Evolutionary conservation across 1,140 invertebrate genomes (phyloP), one percentile per base, ranked within the genome.

Genomic region (Calliopsis andreniformis): DNA sequence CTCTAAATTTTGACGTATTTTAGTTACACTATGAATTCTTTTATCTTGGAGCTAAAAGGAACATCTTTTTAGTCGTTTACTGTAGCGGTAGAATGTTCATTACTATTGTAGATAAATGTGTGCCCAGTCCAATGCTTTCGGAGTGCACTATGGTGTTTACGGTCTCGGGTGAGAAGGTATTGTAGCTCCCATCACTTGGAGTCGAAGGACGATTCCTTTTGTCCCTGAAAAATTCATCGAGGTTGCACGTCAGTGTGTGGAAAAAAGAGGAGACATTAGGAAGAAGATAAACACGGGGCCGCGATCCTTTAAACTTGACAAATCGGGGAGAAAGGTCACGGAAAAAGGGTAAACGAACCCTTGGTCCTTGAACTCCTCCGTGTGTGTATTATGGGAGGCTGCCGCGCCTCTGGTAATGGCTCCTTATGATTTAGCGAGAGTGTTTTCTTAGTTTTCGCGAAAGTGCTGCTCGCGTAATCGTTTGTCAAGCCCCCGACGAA

Each of bases 361-460:
- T 39, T 53, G 70, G 72, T 59, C 58, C 64, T 79, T 62, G 82
- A 75, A 71, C 68, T 28, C 10, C 3, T 35, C 66, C 51, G 59
- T 30, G 56, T 39, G 55, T 75, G 67, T 69, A 78, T 77, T 76
- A 80, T 73, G 73, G 64, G 63, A 59, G 47, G 45, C 67, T 39
- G 66, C 56, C 70, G 70, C 70, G 72, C 53, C 70, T 72, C 79
- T 67, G 79, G 79, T 85, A 85, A 85, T 86, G 82, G 85, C 84
- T 80, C 51, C 77, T 83, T 82, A 88, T 88, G 86, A 88, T 88
- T 88, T 85, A 88, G 83, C 86, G 84, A 78, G 82, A 87, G 82
- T 87, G 82, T 86, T 84, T 87, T 86, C 81, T 84, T 86, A 82
- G 75, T 85, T 84, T 84, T 80, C 72, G 61, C 68, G 61, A 79